Percentiles rank a stretch among this genome's conserved stretches.
Evolutionary conservation across 2,797 vertebrate species (phyloP).

Genomic region (Tamandua tetradactyla): DNA sequence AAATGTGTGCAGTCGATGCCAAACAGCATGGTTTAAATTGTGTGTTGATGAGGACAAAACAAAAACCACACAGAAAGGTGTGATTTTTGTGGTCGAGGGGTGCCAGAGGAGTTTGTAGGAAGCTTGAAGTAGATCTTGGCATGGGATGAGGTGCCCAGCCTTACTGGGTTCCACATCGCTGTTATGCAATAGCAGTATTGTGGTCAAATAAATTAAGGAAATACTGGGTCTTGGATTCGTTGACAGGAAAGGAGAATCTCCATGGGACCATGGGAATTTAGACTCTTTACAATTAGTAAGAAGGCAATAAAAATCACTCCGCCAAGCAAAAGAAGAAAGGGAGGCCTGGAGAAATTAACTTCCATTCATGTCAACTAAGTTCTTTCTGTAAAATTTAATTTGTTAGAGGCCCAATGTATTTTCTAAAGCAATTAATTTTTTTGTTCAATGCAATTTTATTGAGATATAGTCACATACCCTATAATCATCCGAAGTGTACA

Average conservation of each 20-base stretch:
- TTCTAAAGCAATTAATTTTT: too few relatives aligned
- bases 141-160: neutral
- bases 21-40: neutral
- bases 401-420: constrained; percentile 36
- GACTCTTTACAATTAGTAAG: neutral
- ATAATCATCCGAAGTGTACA: too few relatives aligned
- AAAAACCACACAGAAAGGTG: too few relatives aligned
- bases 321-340: constrained; percentile 24
- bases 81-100: neutral
- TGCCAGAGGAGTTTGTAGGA: neutral
- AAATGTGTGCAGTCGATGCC: neutral
- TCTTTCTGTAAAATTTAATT: constrained; percentile 47
- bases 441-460: too few relatives aligned
- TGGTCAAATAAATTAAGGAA: neutral
- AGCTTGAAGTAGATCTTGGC: neutral
- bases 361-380: constrained; percentile 18
- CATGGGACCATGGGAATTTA: neutral
- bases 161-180: neutral
- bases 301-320: neutral
- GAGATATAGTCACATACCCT: too few relatives aligned
- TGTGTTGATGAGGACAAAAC: neutral
- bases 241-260: neutral
- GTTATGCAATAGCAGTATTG: too few relatives aligned
- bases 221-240: neutral
- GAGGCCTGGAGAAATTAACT: constrained; percentile 1